Evolutionary conservation across 2,797 vertebrate genomes (phyloP), one percentile per base, ranked within the genome.

Genomic region (Xenopus petersii): DNA sequence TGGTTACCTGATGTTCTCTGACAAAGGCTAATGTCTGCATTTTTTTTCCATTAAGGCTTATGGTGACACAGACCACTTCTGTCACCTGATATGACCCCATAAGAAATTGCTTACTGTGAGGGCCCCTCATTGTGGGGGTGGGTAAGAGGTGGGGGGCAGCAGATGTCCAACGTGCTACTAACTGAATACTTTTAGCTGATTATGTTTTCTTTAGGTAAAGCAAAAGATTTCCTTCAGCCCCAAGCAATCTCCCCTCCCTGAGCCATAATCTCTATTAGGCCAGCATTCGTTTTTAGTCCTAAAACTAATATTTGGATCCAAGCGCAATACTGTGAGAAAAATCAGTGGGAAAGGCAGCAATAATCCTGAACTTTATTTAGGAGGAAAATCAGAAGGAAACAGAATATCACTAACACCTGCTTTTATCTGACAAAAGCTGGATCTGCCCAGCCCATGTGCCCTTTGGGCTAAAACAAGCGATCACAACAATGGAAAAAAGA

Each of bases 361-460:
- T 55, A 21, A 61, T 26, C 59, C 55, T 72, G 70, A 77, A 63
- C 64, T 71, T 71, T 71, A 30, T 56, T 42, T 42, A 9, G 1
- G 26, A 30, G 26, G 26, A 30, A 30, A 30, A 30, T 30, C 26
- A 30, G 36, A 42, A 42, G 36, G 6, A 42, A 42, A 42, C 36
- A 42, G 36, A 42, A 42, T 42, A 36, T 36, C 36, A 36, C 36
- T 36, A 6, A 42, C 36, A 42, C 8, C 6, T 36, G 36, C 36
- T 36, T 42, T 4, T 5, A 42, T 42, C 36, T 42, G 0, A 42
- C 6, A 42, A 42, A 42, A 6, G 3, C 36, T 42, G 36, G 36
- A 42, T 42, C 36, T 42, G 36, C 36, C 26, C 26, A 30, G 26
- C 26, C 36, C 6, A 42, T 42, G 36, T 42, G 36, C 36, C 36